Evolutionary conservation across 2,797 vertebrate genomes (phyloP), one percentile per base, ranked within the genome.

Genomic region (Anguilla pacifica): DNA sequence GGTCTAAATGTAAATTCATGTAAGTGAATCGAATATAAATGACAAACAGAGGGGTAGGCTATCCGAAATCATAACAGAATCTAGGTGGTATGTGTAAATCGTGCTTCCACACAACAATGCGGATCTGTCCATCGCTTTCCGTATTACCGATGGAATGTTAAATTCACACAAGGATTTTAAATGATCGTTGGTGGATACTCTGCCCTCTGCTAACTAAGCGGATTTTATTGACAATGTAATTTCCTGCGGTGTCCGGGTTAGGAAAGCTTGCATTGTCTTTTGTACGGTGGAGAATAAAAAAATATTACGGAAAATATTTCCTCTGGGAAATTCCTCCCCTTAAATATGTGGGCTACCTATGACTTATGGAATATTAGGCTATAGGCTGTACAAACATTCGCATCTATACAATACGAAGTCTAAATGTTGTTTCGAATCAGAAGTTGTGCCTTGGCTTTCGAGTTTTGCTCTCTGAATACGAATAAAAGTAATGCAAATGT

Each of bases 281-380:
- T 74, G 28, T 74, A 35, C 15, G 19, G 11, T 43, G 39, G 0
- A 79, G 19, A 79, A n/a, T n/a, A 79, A 61, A 61, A 57, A 57
- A 57, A 55, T 55, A 55, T 7, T 3, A 43, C 46, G 35, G 15
- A 39, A 79, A 43, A 43, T 79, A 25, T 22, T 79, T 79, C 39
- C 31, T 15, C 39, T 46, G 74, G 10, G 0, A 43, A 79, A 79
- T 79, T 79, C 31, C 39, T 25, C 19, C 51, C 4, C 88, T 11
- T 49, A 51, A 6, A 77, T 87, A 82, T 89, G 90, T 88, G 83
- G 91, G 90, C 90, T 89, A 46, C 86, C 90, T 87, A 89, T 89
- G 74, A 35, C 31, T 13, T 31, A 39, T 15, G 70, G 31, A 79
- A 79, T 46, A 10, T 77, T 61, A 3, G 57, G 57, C 19, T 3